Evolutionary conservation across 2,113 vertebrate genomes (phyloP).

Genomic region (Sinocyclocheilus anshuiensis): DNA sequence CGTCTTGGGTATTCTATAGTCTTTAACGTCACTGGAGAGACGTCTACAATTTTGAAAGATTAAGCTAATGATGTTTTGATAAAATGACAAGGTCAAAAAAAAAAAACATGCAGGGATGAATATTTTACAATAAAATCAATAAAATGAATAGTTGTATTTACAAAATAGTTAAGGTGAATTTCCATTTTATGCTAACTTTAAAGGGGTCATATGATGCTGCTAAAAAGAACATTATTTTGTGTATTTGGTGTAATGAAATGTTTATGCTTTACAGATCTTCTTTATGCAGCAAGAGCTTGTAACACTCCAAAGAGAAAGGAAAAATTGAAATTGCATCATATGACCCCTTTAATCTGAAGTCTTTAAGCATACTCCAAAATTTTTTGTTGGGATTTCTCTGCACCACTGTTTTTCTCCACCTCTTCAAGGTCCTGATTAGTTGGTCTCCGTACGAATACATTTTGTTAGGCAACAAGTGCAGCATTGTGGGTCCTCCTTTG

Average conservation of each 20-base stretch:
- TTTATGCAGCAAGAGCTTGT: too few relatives aligned
- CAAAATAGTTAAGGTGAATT: not conserved
- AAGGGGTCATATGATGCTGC: too few relatives aligned
- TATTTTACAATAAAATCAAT: not conserved
- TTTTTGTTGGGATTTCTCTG: not conserved
- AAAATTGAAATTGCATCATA: too few relatives aligned
- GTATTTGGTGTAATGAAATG: too few relatives aligned
- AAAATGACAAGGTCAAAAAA: not conserved
- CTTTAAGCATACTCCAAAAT: not conserved
- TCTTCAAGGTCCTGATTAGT: constrained; percentile 30
- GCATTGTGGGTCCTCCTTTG: constrained; percentile 60
- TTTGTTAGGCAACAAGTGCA: constrained; percentile 63
- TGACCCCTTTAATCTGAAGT: too few relatives aligned
- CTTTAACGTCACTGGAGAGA: too few relatives aligned
- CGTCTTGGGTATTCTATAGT: too few relatives aligned
- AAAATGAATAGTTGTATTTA: not conserved
- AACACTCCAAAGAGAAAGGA: too few relatives aligned
- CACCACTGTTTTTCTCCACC: not conserved
- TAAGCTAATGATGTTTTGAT: not conserved
- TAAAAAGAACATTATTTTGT: too few relatives aligned
- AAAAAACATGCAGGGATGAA: not conserved
- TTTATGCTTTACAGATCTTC: too few relatives aligned
- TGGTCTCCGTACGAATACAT: constrained; percentile 37
- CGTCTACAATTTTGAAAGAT: not conserved
- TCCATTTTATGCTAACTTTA: not conserved